These are phyloP conservation scores for Steatocranus sp. DNA, from an alignment of 2,797 vertebrate genomes.

Conservation along the genomic window DNA sequence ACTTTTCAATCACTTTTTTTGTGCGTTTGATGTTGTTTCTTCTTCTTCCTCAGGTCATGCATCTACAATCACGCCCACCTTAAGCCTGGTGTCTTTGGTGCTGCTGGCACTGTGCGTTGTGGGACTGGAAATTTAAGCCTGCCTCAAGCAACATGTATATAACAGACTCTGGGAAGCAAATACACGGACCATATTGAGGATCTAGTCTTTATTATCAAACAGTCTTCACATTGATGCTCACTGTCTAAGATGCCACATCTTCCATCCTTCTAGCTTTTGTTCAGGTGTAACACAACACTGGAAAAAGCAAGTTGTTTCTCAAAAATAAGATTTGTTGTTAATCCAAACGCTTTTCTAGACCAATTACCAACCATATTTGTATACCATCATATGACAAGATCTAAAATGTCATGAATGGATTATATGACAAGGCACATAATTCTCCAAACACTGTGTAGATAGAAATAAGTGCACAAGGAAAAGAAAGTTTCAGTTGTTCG, in stretches of 20 bases:
- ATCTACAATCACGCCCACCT: constrained; percentile 47
- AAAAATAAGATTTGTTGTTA: not conserved
- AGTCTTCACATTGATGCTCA: not conserved
- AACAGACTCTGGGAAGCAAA: constrained; percentile 69
- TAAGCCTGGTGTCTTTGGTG: constrained; percentile 76
- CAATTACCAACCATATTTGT: not conserved
- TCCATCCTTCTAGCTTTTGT: not conserved
- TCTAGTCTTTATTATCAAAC: constrained; percentile 5
- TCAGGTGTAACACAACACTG: not conserved
- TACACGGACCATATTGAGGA: not conserved
- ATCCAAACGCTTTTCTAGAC: not conserved
- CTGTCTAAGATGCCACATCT: not conserved
- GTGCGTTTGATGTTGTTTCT: not conserved
- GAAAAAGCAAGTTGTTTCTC: not conserved
- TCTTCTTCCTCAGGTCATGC: constrained; percentile 54
- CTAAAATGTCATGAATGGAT: not conserved
- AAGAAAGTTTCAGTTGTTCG: not conserved
- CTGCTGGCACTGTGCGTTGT: constrained; percentile 76
- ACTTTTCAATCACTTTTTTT: not conserved
- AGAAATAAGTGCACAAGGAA: not conserved
- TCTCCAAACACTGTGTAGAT: not conserved
- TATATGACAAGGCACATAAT: not conserved
- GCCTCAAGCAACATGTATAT: constrained; percentile 48
- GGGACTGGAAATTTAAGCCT: constrained; percentile 78
- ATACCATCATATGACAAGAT: not conserved